phyloP scores from a whole-genome alignment of 2,888 invertebrate species.

The Chrysotoxum bicinctum region DNA sequence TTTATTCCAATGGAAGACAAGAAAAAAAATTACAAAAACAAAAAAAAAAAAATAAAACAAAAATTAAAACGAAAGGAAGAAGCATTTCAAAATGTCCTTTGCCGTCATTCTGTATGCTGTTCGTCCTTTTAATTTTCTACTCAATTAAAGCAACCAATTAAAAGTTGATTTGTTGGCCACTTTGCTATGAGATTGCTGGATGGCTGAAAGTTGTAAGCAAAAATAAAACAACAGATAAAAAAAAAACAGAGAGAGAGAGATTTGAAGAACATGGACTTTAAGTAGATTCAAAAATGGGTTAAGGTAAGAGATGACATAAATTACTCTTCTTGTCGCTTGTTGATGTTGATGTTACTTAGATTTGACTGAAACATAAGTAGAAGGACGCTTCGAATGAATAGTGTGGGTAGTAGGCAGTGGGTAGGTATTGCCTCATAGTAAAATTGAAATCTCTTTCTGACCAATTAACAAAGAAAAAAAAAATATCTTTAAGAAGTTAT shows the following conservation, averaged over 20 bases:
- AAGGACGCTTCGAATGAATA: neutral
- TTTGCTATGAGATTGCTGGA: constrained; percentile 42
- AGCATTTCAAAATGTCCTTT: constrained; percentile 48
- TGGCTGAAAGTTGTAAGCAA: constrained; percentile 9
- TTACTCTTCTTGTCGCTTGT: constrained; percentile 9
- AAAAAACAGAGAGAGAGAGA: neutral
- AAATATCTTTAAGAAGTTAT: no score
- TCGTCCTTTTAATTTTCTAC: constrained; percentile 59
- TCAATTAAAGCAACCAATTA: constrained; percentile 68
- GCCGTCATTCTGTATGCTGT: constrained; percentile 43
- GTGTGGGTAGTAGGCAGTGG: no score
- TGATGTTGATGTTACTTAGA: neutral
- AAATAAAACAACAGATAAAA: neutral
- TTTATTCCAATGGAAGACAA: constrained; percentile 42
- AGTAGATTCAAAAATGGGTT: constrained; percentile 40
- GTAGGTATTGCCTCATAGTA: neutral
- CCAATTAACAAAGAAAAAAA: neutral
- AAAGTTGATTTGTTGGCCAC: constrained; percentile 69
- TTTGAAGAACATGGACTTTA: constrained; percentile 8
- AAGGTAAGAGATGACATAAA: constrained; percentile 40
- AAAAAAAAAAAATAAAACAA: constrained; percentile 7
- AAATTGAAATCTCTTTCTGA: neutral
- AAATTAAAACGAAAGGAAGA: neutral
- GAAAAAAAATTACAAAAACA: neutral
- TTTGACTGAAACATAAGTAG: neutral